phyloP scores from a whole-genome alignment of 2,888 invertebrate species.

The Drosophila anomelani region DNA sequence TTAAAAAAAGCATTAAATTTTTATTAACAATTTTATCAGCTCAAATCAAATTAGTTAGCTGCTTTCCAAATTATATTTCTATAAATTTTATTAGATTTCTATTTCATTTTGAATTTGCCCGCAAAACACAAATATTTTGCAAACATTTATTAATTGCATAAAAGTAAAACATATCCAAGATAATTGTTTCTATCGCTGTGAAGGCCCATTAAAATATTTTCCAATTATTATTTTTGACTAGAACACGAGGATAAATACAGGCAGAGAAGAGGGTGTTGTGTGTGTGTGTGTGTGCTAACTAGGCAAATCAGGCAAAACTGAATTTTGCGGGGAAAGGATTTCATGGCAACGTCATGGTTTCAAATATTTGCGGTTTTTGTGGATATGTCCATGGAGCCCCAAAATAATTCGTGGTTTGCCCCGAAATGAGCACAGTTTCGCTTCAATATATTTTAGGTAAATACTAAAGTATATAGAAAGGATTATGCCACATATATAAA shows the following conservation, averaged over 20 bases:
- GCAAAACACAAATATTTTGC: neutral
- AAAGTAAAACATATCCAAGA: neutral
- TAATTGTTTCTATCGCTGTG: neutral
- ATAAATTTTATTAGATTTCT: neutral
- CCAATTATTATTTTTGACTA: conserved; percentile 13
- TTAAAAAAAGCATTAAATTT: neutral
- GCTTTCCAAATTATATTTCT: neutral
- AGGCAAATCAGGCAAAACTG: conserved; percentile 46
- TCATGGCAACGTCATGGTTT: conserved; percentile 29
- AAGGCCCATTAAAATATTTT: conserved; percentile 11
- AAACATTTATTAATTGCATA: conserved; percentile 4
- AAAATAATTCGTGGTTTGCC: conserved; percentile 46
- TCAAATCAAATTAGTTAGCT: neutral
- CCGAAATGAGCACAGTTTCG: conserved; percentile 22
- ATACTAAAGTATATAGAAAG: neutral
- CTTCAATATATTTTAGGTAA: conserved; percentile 2
- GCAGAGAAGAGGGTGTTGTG: neutral
- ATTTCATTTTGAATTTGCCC: neutral
- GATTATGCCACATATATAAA: neutral
- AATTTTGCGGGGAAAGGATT: conserved; percentile 22
- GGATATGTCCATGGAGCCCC: conserved; percentile 17
- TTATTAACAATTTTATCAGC: neutral
- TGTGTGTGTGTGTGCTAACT: conserved; percentile 30
- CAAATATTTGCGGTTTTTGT: conserved; percentile 50
- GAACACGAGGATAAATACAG: conserved; percentile 3